Evolutionary conservation across 2,888 invertebrate genomes (phyloP).

Genomic region (Folsomia manolachei): DNA sequence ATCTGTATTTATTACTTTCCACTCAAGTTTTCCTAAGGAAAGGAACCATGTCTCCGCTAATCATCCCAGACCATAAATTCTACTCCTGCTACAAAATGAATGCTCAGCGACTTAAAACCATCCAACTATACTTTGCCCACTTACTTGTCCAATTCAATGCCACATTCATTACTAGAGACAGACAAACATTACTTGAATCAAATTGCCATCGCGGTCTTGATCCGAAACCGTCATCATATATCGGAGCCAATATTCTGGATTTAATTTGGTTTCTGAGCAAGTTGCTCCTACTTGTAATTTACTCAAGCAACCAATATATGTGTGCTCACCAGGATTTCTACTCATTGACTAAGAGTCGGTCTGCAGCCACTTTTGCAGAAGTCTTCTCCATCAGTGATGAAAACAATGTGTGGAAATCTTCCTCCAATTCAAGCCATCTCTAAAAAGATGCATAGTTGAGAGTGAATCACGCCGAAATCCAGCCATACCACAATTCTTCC

Average conservation of each 20-base stretch:
- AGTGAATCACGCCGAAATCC: background rate
- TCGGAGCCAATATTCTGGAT: background rate
- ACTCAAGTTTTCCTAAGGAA: constrained; percentile 48
- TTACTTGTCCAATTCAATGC: constrained; percentile 3
- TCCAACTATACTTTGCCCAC: constrained; percentile 25
- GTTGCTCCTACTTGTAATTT: no score
- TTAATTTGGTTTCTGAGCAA: background rate
- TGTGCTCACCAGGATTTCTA: background rate
- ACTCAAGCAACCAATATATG: no score
- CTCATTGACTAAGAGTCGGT: background rate
- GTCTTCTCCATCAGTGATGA: background rate
- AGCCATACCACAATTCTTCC: background rate
- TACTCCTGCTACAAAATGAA: background rate
- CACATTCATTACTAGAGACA: background rate
- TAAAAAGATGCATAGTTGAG: no score
- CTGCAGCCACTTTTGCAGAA: background rate
- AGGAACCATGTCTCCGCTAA: constrained; percentile 51
- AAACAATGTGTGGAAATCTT: background rate
- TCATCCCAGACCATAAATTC: constrained; percentile 50
- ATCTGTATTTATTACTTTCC: constrained; percentile 51
- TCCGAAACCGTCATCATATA: background rate
- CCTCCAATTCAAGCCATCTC: no score
- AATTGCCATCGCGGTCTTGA: no score
- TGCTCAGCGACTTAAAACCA: constrained; percentile 16
- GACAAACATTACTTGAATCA: background rate